Evolutionary conservation across 2,888 invertebrate species (phyloP), one percentile per base, ranked within the genome.

Genomic region (Drosophila phalerata): DNA sequence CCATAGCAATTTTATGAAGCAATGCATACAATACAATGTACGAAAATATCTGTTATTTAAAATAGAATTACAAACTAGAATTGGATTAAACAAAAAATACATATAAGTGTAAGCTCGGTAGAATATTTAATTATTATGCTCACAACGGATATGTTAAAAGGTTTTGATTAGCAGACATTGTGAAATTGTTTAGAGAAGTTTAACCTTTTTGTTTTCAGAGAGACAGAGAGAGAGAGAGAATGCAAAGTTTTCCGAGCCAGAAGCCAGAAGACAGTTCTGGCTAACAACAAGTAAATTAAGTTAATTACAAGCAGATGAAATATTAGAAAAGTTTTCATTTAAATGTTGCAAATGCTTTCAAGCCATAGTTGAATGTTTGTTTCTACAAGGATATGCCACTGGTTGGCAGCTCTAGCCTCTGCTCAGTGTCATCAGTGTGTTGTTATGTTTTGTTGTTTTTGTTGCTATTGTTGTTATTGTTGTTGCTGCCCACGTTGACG

Each of bases 221-320:
- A 32, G 55, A 15, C 15, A 32, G 9, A 47, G 30, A 30, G 42
- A 42, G 32, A 32, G 11, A 32, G 13, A 28, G 19, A 28, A 8
- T 15, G 52, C 15, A 34, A 47, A 57, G 47, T 47, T 57, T 45
- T 1, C 13, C 42, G 42, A 32, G 30, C 30, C 43, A 34, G 34
- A 55, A 68, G 52, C n/a, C 9, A 32, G 34, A 55, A 68, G 52
- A 11, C 9, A 32, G 55, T 19, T n/a, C 40, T 45, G 32, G 53
- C 15, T 37, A 48, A 49, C 51, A 60, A 55, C 76, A 64, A 84
- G 77, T 69, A 75, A 87, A 88, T 85, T 82, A 82, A 85, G 64
- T 79, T 88, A 85, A 85, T 85, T 85, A 74, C 69, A 77, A 58
- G 56, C 69, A 67, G 70, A 77, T 85, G 83, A 85, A 85, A 85